Evolutionary conservation across 2,888 invertebrate genomes (phyloP).

Genomic region (Thymelicus sylvestris): DNA sequence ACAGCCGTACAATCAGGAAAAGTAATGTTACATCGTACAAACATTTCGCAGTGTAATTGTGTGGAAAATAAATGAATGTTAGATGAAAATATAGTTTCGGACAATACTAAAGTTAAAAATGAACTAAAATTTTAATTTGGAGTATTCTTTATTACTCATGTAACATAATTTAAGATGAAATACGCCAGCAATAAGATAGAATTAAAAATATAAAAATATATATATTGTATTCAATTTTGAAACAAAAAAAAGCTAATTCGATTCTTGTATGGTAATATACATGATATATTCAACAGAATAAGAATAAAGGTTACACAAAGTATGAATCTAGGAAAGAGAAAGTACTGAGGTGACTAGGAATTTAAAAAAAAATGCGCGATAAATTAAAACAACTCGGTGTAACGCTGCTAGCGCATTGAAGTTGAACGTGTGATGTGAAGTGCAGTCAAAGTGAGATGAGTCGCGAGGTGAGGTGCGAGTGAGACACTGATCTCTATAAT

Average conservation of each 20-base stretch:
- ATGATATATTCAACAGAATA: too few species aligned
- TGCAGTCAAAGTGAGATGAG: slow-evolving; percentile 6
- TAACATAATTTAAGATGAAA: too few species aligned
- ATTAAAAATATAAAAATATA: background rate
- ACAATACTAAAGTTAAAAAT: too few species aligned
- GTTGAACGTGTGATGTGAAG: background rate
- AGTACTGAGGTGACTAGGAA: too few species aligned
- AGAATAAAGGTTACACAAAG: too few species aligned
- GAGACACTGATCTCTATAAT: background rate
- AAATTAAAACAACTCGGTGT: background rate
- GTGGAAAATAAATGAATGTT: background rate
- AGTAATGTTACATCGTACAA: background rate
- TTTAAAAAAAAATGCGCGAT: too few species aligned
- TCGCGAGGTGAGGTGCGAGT: slow-evolving; percentile 15
- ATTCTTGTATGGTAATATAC: too few species aligned
- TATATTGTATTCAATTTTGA: too few species aligned
- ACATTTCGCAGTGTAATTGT: slow-evolving; percentile 7
- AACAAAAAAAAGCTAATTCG: too few species aligned
- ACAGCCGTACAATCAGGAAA: background rate
- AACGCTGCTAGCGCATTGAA: background rate
- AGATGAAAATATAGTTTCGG: background rate
- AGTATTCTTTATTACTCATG: too few species aligned
- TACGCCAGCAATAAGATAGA: background rate
- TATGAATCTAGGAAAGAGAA: too few species aligned
- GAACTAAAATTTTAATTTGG: too few species aligned